Conservation (phyloP, 2,888 invertebrate species). For the Drosophila algonquin region DNA sequence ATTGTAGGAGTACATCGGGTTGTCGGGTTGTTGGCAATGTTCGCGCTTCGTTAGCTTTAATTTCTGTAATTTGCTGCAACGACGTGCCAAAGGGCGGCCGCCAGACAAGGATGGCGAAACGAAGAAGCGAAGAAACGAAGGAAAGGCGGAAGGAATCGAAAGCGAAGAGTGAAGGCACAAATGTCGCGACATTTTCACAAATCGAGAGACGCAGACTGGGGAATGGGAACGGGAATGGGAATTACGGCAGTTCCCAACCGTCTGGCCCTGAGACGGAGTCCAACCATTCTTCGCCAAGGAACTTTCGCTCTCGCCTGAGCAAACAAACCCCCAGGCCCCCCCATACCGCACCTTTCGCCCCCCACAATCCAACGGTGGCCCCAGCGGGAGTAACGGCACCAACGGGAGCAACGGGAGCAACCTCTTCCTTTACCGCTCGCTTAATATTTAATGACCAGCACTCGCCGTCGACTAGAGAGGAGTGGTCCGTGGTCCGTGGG, state of each 20-base stretch:
- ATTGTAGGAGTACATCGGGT: neutral
- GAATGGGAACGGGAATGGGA: neutral
- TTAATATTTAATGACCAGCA: constrained; percentile 81
- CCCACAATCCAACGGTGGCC: neutral
- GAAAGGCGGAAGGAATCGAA: neutral
- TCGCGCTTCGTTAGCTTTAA: constrained; percentile 81
- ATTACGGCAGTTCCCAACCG: neutral
- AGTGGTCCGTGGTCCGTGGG: no score
- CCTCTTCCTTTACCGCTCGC: constrained; percentile 24
- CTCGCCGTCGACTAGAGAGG: constrained; percentile 26
- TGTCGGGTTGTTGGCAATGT: constrained; percentile 65
- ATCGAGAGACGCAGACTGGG: constrained; percentile 51
- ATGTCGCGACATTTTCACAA: constrained; percentile 70
- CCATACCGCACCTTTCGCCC: neutral
- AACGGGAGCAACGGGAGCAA: constrained; percentile 1
- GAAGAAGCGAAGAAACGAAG: constrained; percentile 5
- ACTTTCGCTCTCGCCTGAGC: constrained; percentile 52
- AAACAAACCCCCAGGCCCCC: neutral
- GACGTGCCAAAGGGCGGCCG: constrained; percentile 52
- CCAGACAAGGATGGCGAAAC: constrained; percentile 3
- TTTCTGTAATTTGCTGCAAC: constrained; percentile 77
- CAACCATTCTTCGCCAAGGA: constrained; percentile 1
- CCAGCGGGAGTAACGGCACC: neutral
- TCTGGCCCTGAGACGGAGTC: neutral
- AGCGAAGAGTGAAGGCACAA: constrained; percentile 30